These are phyloP conservation scores for Drosophila mulleri DNA, from an alignment of 2,888 invertebrate genomes.

Conservation along the genomic window DNA sequence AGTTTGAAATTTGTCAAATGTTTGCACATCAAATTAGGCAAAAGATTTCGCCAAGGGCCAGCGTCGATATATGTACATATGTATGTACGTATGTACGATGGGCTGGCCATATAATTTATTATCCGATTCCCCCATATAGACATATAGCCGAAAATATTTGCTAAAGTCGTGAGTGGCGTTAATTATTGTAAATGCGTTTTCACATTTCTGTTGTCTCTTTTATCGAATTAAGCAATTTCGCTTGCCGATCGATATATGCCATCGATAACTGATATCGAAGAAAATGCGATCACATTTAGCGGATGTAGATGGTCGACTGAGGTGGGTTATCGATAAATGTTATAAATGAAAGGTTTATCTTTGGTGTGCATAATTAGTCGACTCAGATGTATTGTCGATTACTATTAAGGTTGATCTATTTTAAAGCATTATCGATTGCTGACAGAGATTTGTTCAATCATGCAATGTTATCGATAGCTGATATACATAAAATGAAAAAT, in stretches of 20 bases:
- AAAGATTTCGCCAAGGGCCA: conserved; percentile 17
- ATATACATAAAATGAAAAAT: too few species aligned
- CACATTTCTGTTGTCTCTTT: background rate
- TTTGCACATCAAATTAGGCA: conserved; percentile 46
- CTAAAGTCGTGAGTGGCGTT: conserved; percentile 6
- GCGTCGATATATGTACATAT: conserved; percentile 4
- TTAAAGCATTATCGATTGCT: background rate
- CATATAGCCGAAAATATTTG: background rate
- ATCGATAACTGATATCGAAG: background rate
- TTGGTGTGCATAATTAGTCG: too few species aligned
- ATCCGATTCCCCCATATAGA: background rate
- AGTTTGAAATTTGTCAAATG: conserved; percentile 23
- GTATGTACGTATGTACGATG: too few species aligned
- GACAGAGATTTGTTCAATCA: too few species aligned
- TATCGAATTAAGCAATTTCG: background rate
- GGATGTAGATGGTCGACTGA: too few species aligned
- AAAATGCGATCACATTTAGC: background rate
- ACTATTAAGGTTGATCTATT: background rate
- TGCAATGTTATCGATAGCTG: background rate
- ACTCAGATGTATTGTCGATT: background rate
- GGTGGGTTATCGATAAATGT: background rate
- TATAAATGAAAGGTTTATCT: too few species aligned
- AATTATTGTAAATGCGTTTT: background rate
- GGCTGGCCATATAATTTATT: conserved; percentile 1
- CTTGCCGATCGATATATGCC: background rate